Base-by-base conservation (phyloP, 2,888 invertebrate species). In the Epinotia ramella region DNA sequence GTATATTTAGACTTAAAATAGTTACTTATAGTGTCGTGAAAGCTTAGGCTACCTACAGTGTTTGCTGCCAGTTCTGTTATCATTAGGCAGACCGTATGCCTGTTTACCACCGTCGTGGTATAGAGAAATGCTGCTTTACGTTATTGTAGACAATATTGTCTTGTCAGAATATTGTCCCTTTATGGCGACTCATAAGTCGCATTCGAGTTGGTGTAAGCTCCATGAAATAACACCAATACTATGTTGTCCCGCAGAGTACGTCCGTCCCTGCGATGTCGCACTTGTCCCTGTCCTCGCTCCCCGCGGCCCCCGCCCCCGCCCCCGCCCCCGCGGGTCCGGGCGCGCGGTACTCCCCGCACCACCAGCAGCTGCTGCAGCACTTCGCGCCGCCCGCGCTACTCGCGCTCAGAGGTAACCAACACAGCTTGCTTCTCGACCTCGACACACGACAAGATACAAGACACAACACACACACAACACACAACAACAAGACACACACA, bases 321-420 rank as follows among this genome's bases (percentile, higher is more conserved):
- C 60, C 60, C 28, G 60, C 9, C 18, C 33, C 46, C 28, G 18
- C 33, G 12, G 28, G 49, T 33, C 16, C 62, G n/a, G 24, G 53
- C 66, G 85, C 85, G 82, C 87, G 89, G 78, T 92, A 89, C 89
- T 88, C 91, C 79, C 89, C 91, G 85, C 92, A 89, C 81, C 93
- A 93, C 83, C 89, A 89, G 77, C 89, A 88, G 84, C 88, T 93
- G 86, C 88, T 91, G 87, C 87, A 87, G 80, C 91, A 91, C 80
- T 86, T 91, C 82, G 84, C 86, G 78, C 97, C 64, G 67, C 81
- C 77, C 62, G 81, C 76, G 65, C 83, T 65, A 73, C 81, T 77
- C 44, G 75, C 79, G 68, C 77, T 73, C 78, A 79, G 77, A 77
- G 77, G 78, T 79, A 60, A 18, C 16, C n/a, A 16, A 5, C 5